Evolutionary conservation across 2,888 invertebrate genomes (phyloP), one percentile per base, ranked within the genome.

Genomic region (Alcis repandata): DNA sequence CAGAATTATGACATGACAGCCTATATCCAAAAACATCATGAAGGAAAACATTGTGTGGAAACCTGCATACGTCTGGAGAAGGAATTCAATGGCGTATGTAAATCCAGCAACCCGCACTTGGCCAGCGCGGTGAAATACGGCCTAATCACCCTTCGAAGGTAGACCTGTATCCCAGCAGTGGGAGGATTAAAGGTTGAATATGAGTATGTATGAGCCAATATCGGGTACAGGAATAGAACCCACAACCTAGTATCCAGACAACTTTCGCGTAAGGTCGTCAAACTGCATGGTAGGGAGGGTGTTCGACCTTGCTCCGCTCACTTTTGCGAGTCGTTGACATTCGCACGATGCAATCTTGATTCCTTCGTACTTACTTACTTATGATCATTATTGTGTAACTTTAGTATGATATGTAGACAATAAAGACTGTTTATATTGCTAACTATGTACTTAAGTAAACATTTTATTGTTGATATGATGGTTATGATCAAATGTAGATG

Each of bases 321-420:
- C 63, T 67, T 59, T 46, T 27, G 41, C 60, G n/a, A 69, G 68
- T 64, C 68, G 53, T 58, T 71, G 56, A 71, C 59, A 57, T 56
- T 41, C 41, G 46, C 17, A 45, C 22, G n/a, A 11, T 45, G 41
- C 40, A 54, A 45, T 56, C 27, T 33, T 10, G 33, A 6, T 32
- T 6, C 32, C 13, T 27, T 40, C 22, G 53, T 32, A n/a, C n/a
- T n/a, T 57, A 27, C 17, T 17, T 45, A 51, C 22, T 40, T 19
- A 45, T 22, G 19, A 54, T 33, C 19, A 33, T 49, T 40, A 41
- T 22, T 56, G 43, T 36, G 57, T 57, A 63, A 57, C 45, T 43
- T 54, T 53, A 32, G 17, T 36, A 27, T 27, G 2, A 6, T 27
- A 56, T 48, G 15, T 43, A n/a, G 9, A 32, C 20, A 49, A 49